A percentile compares a stretch with the other conserved stretches of the same genome.
These are phyloP conservation scores for Etheostoma perlongum DNA, from an alignment of 2,797 vertebrate species.

Conservation along the genomic window DNA sequence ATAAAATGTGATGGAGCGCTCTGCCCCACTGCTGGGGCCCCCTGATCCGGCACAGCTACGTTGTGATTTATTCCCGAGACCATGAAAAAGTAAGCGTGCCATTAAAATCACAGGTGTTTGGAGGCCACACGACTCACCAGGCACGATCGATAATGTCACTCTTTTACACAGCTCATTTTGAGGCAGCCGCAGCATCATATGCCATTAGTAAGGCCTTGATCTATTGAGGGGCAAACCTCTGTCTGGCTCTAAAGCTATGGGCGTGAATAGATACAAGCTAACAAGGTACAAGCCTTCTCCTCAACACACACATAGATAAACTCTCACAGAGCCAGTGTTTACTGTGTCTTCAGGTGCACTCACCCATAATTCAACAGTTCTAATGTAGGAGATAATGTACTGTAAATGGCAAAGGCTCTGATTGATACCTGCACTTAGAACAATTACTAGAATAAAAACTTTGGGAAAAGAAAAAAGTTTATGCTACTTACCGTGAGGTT, in stretches of 20 bases:
- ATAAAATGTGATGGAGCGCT: conserved; percentile 84
- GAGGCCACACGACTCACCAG: conserved; percentile 72
- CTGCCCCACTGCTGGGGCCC: conserved; percentile 58
- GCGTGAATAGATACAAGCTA: conserved; percentile 55
- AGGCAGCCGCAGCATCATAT: conserved; percentile 79
- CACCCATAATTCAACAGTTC: conserved; percentile 80
- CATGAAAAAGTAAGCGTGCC: conserved; percentile 84
- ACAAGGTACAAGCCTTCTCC: conserved; percentile 50
- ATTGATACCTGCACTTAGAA: conserved; percentile 86
- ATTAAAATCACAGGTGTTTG: conserved; percentile 85
- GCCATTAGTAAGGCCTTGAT: conserved; percentile 82
- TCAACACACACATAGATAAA: conserved; percentile 38
- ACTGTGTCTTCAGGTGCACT: conserved; percentile 74
- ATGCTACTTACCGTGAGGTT: conserved; percentile 62
- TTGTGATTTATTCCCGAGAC: conserved; percentile 81
- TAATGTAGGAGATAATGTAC: conserved; percentile 86
- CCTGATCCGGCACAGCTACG: conserved; percentile 51
- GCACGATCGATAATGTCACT: conserved; percentile 84
- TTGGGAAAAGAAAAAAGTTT: conserved; percentile 80
- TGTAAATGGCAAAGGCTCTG: conserved; percentile 83
- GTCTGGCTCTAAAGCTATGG: conserved; percentile 63
- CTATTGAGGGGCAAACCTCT: conserved; percentile 69
- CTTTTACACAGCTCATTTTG: conserved; percentile 83
- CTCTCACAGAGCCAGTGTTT: conserved; percentile 63
- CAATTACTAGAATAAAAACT: conserved; percentile 85